Evolutionary conservation across 2,888 invertebrate genomes (phyloP), one percentile per base, ranked within the genome.

Genomic region (Apoda limacodes): DNA sequence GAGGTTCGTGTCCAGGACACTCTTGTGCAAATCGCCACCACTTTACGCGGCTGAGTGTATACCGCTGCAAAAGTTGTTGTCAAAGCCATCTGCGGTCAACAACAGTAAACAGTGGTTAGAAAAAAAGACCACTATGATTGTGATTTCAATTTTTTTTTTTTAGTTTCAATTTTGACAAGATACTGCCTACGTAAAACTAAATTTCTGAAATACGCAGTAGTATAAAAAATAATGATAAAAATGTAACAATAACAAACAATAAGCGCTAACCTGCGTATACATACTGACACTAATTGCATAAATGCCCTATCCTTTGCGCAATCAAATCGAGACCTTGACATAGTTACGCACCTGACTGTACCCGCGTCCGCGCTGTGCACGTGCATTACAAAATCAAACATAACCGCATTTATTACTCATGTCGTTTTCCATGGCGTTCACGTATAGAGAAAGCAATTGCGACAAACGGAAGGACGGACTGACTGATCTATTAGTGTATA

Each of bases 371-470:
- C 58, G 53, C 44, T 50, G 48, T 40, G 39, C 40, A 48, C 45
- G 46, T 39, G 32, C 32, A 34, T 42, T 40, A 47, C 44, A 40
- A 42, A 36, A 48, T n/a, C 41, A 22, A 25, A 27, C 30, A 29
- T 25, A 35, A 27, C 15, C 10, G 17, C 19, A 20, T 34, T 29
- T 25, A 34, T 27, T 44, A n/a, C n/a, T n/a, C n/a, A n/a, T n/a
- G n/a, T n/a, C n/a, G n/a, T n/a, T n/a, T 41, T 32, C 9, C 38
- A 75, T 65, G 66, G 55, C 64, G 52, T 50, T 59, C 78, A 71
- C 74, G 75, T 47, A 40, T 43, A 60, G 61, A 66, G 78, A 76
- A 76, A 76, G 75, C 53, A 47, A 46, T 55, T 46, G 52, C 43
- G 48, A 54, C 59, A 55, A 60, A 62, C 69, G 69, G 65, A 70